These are phyloP conservation scores for Epizoanthus stellaris DNA, from an alignment of 92 coral and sea anemone genomes.

Conservation along the genomic window DNA sequence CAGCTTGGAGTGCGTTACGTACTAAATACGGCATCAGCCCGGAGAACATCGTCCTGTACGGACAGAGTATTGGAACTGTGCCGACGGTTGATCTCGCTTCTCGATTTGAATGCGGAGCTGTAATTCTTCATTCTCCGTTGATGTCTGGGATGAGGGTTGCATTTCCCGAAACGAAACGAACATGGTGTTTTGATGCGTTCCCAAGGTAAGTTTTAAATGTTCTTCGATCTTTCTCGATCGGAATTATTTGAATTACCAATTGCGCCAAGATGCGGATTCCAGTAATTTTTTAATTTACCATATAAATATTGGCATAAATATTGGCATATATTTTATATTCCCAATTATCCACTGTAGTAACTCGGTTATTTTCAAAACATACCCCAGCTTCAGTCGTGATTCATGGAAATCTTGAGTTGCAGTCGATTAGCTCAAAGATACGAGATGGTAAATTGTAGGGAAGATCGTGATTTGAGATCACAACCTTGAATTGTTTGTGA, in stretches of 20 bases:
- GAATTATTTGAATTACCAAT: not conserved
- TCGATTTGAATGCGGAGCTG: slow-evolving; percentile 97
- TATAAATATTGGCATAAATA: too few species aligned
- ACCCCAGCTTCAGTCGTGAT: too few species aligned
- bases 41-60: slow-evolving; percentile 91
- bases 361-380: too few species aligned
- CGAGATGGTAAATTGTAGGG: too few species aligned
- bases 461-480: too few species aligned
- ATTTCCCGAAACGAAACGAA: slow-evolving; percentile 96
- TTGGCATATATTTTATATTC: too few species aligned
- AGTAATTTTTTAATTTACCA: too few species aligned
- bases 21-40: slow-evolving; percentile 92
- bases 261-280: too few species aligned
- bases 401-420: too few species aligned
- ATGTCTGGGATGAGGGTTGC: slow-evolving; percentile 99
- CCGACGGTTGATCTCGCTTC: slow-evolving; percentile 99
- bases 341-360: too few species aligned
- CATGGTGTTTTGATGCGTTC: slow-evolving; percentile 99
- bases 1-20: slow-evolving; percentile 94
- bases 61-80: slow-evolving; percentile 99
- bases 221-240: not conserved
- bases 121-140: slow-evolving; percentile 94
- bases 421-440: too few species aligned
- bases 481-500: too few species aligned
- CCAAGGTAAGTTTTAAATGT: slow-evolving; percentile 81